Percentiles rank a stretch among this genome's conserved stretches.
These are phyloP conservation scores for Antedon mediterranea DNA, from an alignment of 53 echinoderm and acorn worm genomes.

Conservation along the genomic window DNA sequence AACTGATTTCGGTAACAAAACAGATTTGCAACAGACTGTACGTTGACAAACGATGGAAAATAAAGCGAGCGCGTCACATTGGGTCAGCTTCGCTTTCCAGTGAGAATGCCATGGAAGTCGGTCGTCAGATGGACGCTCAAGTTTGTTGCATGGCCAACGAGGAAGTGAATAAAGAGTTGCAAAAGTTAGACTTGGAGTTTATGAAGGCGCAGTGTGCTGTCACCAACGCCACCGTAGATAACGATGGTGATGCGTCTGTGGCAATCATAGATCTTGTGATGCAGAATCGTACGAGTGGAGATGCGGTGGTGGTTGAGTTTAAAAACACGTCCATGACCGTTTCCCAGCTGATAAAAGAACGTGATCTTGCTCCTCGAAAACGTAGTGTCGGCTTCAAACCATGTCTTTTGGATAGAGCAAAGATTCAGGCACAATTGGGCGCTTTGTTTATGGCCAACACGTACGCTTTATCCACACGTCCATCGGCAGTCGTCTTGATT, in stretches of 20 bases:
- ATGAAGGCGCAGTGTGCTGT: background rate
- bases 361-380: background rate
- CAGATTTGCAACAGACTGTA: background rate
- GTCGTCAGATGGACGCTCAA: background rate
- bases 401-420: background rate
- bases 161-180: background rate
- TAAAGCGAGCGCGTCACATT: background rate
- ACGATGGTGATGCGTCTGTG: background rate
- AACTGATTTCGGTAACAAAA: background rate
- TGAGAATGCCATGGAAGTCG: background rate
- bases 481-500: background rate
- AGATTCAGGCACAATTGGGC: background rate
- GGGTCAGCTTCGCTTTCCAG: background rate
- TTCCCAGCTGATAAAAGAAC: background rate
- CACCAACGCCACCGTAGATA: background rate
- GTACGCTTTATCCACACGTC: background rate
- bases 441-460: background rate
- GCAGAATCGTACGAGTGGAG: background rate
- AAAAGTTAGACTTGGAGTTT: background rate
- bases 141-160: background rate
- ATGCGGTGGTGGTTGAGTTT: background rate
- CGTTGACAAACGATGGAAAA: background rate
- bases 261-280: background rate
- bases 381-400: background rate
- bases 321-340: background rate